Evolutionary conservation across 1,140 invertebrate genomes (phyloP).

Genomic region (Micrasema longulum): DNA sequence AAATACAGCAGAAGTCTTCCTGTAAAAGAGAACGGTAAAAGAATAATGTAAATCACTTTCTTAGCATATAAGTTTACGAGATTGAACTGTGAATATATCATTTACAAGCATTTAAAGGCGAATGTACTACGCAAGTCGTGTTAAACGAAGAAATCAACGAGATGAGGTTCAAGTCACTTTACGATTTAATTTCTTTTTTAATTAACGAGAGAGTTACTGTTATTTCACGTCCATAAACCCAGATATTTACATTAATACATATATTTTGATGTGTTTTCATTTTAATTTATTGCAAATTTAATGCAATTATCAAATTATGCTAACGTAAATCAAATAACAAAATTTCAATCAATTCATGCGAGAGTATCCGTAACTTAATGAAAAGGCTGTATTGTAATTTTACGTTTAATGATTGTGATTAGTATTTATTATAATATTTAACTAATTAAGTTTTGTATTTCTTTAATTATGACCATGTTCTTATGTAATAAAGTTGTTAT

Average conservation of each 20-base stretch:
- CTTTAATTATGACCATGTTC: constrained; percentile 6
- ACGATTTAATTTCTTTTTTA: constrained; percentile 4
- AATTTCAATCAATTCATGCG: no score
- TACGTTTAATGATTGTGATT: constrained; percentile 24
- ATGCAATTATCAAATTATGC: no score
- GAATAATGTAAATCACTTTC: neutral
- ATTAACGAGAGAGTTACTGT: neutral
- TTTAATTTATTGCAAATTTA: no score
- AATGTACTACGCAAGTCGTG: constrained; percentile 2
- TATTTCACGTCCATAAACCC: no score
- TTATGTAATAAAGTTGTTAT: constrained; percentile 37
- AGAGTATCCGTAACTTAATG: no score
- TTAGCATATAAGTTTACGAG: neutral
- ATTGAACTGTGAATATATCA: constrained; percentile 20
- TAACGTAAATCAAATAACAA: no score
- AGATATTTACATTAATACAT: no score
- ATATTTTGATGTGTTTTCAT: no score
- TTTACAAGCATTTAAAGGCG: neutral
- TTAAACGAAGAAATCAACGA: constrained; percentile 14
- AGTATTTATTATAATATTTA: constrained; percentile 41
- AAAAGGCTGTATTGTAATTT: no score
- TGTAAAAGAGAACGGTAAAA: constrained; percentile 30
- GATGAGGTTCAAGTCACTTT: constrained; percentile 29
- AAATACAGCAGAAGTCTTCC: constrained; percentile 50
- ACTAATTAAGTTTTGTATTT: constrained; percentile 8